Evolutionary conservation across 2,888 invertebrate genomes (phyloP).

Genomic region (Panzeria rudis): DNA sequence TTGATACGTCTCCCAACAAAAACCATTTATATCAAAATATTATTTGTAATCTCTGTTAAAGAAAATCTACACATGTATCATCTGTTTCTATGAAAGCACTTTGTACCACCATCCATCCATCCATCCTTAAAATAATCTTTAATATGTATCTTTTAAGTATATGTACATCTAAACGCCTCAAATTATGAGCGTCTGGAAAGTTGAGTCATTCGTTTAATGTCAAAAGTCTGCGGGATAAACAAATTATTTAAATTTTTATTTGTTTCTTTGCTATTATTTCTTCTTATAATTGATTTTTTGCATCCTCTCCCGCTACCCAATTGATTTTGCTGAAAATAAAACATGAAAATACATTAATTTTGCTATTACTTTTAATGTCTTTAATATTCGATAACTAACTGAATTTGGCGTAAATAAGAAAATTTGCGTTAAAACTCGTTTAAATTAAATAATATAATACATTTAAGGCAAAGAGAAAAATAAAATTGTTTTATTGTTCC

Average conservation of each 20-base stretch:
- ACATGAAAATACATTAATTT: slow-evolving; percentile 6
- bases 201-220: slow-evolving; percentile 49
- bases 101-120: neutral
- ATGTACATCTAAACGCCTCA: neutral
- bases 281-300: slow-evolving; percentile 17
- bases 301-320: neutral
- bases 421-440: slow-evolving; percentile 8
- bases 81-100: neutral
- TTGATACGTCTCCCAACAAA: neutral
- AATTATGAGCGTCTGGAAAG: slow-evolving; percentile 56
- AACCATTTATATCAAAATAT: neutral
- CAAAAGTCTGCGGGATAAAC: slow-evolving; percentile 31
- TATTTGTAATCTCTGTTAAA: neutral
- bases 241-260: slow-evolving; percentile 25
- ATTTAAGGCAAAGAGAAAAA: neutral
- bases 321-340: neutral
- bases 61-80: neutral
- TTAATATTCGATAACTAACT: neutral
- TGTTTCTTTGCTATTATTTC: neutral
- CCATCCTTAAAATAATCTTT: neutral
- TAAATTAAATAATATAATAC: neutral
- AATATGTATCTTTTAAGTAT: neutral
- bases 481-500: neutral
- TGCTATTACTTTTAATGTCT: slow-evolving; percentile 18
- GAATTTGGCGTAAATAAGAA: neutral